Base-by-base conservation (phyloP, 2,888 invertebrate species). In the Drosophila gaucha region DNA sequence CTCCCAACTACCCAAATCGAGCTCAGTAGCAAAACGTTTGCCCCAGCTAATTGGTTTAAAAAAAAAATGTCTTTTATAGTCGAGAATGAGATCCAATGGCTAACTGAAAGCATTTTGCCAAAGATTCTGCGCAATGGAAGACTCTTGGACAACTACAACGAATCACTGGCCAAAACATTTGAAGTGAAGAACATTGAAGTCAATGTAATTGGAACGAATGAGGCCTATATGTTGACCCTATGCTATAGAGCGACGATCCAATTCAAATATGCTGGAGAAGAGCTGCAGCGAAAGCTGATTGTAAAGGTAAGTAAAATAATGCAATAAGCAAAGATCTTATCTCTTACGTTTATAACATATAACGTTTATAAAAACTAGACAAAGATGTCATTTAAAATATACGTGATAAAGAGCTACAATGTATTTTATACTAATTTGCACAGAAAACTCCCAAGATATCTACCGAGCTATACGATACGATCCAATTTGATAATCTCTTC, bases 391-490 rank as follows among this genome's bases (percentile, higher is more conserved):
- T 6, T 20, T 44, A 38, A 22, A 24, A 9, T 5, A 9, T 26
- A 41, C 38, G 30, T 35, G 18, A 10, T 20, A 8, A 14, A 47
- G 41, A 57, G 14, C 41, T 14, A 9, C 22, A 6, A 4, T n/a
- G 2, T 24, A 9, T 39, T 24, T 8, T 22, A 22, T 5, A 46
- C 14, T 2, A 9, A 14, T 24, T 28, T 24, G 2, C 65, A 2
- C 59, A 91, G 91, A 89, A 87, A 90, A 90, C 91, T 0, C 91
- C 91, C 2, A 51, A 56, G 2, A 6, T 90, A 10, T 57, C 89
- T 0, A 49, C 78, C 18, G 85, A 87, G 16, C 26, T 74, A 0
- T 92, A 88, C 49, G 80, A 89, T 2, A 10, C 70, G 6, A 16
- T 90, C 0, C 80, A 86, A 55, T 91, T 91, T 36, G 64, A 66